A percentile compares a stretch with the other conserved stretches of the same genome.
phyloP scores from a whole-genome alignment of 2,888 invertebrate genomes.

The Drosophila testacea region DNA sequence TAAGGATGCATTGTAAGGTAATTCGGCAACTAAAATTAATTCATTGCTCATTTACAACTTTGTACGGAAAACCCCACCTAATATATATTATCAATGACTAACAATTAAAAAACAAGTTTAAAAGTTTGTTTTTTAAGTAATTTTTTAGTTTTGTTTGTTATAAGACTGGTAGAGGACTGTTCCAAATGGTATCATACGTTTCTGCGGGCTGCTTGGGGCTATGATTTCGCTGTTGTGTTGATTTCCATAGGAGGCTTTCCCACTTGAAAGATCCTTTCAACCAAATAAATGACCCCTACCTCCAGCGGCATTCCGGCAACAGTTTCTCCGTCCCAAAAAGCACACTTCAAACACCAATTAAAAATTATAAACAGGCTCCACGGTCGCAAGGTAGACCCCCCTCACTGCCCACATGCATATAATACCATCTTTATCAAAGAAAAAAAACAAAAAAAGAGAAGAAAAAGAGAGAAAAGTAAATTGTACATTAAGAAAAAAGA shows the following conservation, averaged over 20 bases:
- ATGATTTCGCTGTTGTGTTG: not conserved
- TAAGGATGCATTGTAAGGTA: too few relatives aligned
- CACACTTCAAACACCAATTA: slow-evolving; percentile 77
- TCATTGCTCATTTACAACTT: too few relatives aligned
- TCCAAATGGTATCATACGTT: slow-evolving; percentile 6
- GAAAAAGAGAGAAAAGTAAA: slow-evolving; percentile 29
- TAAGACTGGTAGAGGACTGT: not conserved
- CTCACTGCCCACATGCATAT: slow-evolving; percentile 33
- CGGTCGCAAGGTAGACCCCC: slow-evolving; percentile 29
- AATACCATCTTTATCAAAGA: slow-evolving; percentile 65
- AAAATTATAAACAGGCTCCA: slow-evolving; percentile 71
- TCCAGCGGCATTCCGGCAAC: slow-evolving; percentile 34
- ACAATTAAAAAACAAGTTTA: too few relatives aligned
- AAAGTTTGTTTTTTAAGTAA: too few relatives aligned
- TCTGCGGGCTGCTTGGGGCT: not conserved
- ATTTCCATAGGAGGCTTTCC: slow-evolving; percentile 6
- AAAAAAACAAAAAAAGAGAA: slow-evolving; percentile 13
- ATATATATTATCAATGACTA: too few relatives aligned
- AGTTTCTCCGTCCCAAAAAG: slow-evolving; percentile 40
- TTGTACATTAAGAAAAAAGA: slow-evolving; percentile 59
- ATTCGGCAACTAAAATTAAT: too few relatives aligned
- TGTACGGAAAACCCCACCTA: too few relatives aligned
- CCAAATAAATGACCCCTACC: slow-evolving; percentile 12
- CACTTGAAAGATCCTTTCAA: slow-evolving; percentile 14
- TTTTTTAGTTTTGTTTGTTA: not conserved